Evolutionary conservation across 2,113 vertebrate species (phyloP).

Genomic region (Pica pica): DNA sequence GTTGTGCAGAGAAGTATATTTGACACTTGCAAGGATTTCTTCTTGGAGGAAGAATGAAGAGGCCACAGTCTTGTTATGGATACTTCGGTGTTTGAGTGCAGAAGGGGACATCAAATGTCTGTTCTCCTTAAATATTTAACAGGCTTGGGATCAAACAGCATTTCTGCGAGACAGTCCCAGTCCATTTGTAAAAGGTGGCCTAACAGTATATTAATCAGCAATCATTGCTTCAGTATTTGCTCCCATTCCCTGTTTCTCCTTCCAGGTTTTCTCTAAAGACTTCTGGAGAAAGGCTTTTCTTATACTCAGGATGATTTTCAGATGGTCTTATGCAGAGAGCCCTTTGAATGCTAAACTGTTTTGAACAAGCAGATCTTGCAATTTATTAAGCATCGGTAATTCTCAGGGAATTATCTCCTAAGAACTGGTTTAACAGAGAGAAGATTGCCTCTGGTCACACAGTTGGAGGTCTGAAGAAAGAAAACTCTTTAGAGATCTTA

Average conservation of each 20-base stretch:
- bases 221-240: background rate
- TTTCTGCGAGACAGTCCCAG: background rate
- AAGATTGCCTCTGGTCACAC: background rate
- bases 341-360: background rate
- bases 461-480: background rate
- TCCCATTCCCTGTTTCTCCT: background rate
- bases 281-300: background rate
- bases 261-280: background rate
- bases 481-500: background rate
- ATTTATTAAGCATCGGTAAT: conserved; percentile 5
- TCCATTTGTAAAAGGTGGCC: background rate
- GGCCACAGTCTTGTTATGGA: background rate
- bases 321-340: background rate
- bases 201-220: background rate
- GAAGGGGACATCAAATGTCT: background rate
- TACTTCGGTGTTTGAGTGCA: background rate
- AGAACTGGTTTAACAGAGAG: conserved; percentile 1
- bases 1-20: background rate
- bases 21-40: background rate
- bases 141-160: background rate
- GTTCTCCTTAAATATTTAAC: background rate
- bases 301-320: background rate
- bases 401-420: background rate
- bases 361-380: background rate
- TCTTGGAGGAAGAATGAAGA: background rate